Evolutionary conservation across 2,113 vertebrate species (phyloP).

Genomic region (Physeter macrocephalus): DNA sequence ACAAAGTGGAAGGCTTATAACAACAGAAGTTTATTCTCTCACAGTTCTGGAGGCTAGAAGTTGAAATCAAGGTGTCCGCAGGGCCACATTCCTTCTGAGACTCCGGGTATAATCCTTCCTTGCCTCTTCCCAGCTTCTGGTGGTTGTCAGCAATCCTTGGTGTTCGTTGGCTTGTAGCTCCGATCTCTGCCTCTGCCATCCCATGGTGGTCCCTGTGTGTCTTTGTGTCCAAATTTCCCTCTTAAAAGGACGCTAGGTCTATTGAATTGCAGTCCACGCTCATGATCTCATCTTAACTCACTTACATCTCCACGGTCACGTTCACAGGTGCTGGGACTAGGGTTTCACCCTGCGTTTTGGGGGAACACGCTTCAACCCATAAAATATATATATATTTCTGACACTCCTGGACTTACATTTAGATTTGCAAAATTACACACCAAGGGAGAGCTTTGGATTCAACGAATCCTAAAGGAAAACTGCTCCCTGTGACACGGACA

Average conservation of each 20-base stretch:
- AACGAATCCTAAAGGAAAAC: neutral
- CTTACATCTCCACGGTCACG: neutral
- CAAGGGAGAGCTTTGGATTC: neutral
- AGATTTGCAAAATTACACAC: neutral
- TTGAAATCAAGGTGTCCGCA: neutral
- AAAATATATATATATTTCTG: neutral
- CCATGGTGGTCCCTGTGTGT: neutral
- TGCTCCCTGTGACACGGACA: rapidly evolving
- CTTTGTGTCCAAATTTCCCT: neutral
- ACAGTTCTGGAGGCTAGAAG: neutral
- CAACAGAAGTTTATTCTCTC: neutral
- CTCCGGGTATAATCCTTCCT: neutral
- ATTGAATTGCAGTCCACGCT: neutral
- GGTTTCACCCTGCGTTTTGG: neutral
- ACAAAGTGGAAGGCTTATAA: neutral
- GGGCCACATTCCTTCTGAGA: neutral
- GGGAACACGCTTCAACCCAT: neutral
- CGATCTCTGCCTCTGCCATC: neutral
- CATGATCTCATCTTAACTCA: neutral
- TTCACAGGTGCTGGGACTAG: neutral
- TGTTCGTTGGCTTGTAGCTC: neutral
- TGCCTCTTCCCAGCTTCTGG: neutral
- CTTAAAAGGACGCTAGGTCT: neutral
- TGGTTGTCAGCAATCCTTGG: neutral
- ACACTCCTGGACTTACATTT: neutral